Percentiles rank a stretch among this genome's conserved stretches.
Evolutionary conservation across 2,113 vertebrate genomes (phyloP).

Genomic region (Paralichthys olivaceus): DNA sequence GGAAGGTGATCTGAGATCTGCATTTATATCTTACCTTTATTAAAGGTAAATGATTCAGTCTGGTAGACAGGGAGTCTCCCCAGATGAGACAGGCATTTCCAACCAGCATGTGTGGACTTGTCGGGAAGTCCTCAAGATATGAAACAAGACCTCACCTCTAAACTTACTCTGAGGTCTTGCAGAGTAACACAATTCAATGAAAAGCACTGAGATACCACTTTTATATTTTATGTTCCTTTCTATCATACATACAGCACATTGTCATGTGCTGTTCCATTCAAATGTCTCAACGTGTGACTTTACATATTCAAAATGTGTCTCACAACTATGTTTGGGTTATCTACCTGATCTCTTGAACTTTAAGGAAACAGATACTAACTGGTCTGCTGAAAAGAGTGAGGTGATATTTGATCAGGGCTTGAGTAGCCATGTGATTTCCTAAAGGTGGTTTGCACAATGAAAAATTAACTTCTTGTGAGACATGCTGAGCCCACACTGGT

Average conservation of each 20-base stretch:
- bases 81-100: constrained; percentile 26
- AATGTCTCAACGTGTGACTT: constrained; percentile 12
- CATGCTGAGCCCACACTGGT: neutral
- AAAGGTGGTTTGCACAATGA: neutral
- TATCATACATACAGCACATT: neutral
- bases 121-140: neutral
- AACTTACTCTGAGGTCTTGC: no score
- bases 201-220: no score
- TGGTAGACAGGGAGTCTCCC: neutral
- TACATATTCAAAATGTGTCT: constrained; percentile 31
- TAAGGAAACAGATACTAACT: neutral
- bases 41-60: neutral
- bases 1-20: neutral
- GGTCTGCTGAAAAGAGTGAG: neutral
- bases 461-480: neutral
- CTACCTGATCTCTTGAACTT: no score
- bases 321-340: no score
- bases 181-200: neutral
- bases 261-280: neutral
- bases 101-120: constrained; percentile 53
- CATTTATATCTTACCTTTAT: neutral
- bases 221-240: no score
- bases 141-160: neutral
- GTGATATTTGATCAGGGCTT: no score
- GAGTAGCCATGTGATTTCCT: no score